A percentile compares a stretch with the other conserved stretches of the same genome.
Evolutionary conservation across 2,888 invertebrate genomes (phyloP).

Genomic region (Gymnosoma rotundatum): DNA sequence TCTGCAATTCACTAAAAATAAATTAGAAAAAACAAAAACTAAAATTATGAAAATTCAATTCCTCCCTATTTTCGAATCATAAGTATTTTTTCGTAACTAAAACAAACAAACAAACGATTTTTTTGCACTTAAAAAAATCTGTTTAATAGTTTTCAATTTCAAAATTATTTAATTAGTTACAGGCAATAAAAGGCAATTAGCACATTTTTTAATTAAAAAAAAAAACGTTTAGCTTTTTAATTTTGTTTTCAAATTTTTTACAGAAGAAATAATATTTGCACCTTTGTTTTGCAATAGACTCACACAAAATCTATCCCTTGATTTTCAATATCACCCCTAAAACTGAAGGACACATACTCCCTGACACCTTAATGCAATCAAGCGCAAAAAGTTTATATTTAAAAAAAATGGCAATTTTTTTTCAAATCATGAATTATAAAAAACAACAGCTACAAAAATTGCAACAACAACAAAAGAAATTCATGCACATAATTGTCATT

Average conservation of each 20-base stretch:
- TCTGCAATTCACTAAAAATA: no score
- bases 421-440: slow-evolving; percentile 58
- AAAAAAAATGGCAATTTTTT: slow-evolving; percentile 55
- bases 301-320: background rate
- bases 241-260: background rate
- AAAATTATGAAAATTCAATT: no score
- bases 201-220: slow-evolving; percentile 38
- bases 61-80: no score
- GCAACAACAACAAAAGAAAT: background rate
- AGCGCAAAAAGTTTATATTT: slow-evolving; percentile 67
- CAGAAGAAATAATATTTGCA: background rate
- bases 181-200: slow-evolving; percentile 72
- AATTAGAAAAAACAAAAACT: no score
- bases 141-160: slow-evolving; percentile 39
- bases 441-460: slow-evolving; percentile 16
- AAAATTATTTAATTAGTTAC: slow-evolving; percentile 63
- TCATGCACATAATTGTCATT: slow-evolving; percentile 65
- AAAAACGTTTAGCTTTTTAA: slow-evolving; percentile 32
- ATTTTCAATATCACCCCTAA: slow-evolving; percentile 49
- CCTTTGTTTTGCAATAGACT: slow-evolving; percentile 17
- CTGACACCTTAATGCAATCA: slow-evolving; percentile 57
- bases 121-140: background rate
- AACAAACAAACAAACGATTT: background rate
- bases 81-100: no score
- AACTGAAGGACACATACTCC: background rate